Conservation (phyloP, 2,113 vertebrate species). For the Trematocara nigrifrons region DNA sequence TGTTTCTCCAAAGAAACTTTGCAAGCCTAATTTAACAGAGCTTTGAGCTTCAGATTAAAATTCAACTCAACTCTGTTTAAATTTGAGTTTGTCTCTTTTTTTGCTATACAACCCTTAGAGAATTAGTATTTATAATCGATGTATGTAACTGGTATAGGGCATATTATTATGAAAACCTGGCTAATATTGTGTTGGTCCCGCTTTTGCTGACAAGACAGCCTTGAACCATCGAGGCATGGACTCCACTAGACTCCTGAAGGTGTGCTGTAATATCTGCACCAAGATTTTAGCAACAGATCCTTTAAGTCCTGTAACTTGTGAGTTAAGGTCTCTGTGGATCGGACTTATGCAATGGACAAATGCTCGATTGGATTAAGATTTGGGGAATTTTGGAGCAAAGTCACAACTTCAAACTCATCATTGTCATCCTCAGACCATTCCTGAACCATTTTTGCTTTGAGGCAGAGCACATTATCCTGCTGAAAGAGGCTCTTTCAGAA, state of each 20-base stretch:
- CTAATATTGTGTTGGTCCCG: accelerated
- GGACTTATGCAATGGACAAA: neutral
- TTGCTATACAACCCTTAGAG: neutral
- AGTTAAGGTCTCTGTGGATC: neutral
- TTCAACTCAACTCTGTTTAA: neutral
- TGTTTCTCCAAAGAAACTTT: neutral
- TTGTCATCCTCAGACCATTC: neutral
- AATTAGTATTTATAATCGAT: neutral
- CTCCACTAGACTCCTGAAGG: neutral
- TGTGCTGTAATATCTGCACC: neutral
- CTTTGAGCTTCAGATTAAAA: neutral
- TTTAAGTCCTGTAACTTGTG: neutral
- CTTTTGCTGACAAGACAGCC: neutral
- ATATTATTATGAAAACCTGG: neutral
- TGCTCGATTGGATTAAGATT: neutral
- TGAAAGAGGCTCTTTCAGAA: neutral
- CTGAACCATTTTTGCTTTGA: too few relatives aligned
- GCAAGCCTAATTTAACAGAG: neutral
- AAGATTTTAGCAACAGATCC: neutral
- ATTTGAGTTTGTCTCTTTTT: neutral
- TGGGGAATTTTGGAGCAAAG: neutral
- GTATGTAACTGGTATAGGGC: neutral
- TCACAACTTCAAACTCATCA: neutral
- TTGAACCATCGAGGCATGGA: neutral
- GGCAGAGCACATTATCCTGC: neutral